Conservation (phyloP, 2,888 invertebrate species). For the Standfussiana lucernea region DNA sequence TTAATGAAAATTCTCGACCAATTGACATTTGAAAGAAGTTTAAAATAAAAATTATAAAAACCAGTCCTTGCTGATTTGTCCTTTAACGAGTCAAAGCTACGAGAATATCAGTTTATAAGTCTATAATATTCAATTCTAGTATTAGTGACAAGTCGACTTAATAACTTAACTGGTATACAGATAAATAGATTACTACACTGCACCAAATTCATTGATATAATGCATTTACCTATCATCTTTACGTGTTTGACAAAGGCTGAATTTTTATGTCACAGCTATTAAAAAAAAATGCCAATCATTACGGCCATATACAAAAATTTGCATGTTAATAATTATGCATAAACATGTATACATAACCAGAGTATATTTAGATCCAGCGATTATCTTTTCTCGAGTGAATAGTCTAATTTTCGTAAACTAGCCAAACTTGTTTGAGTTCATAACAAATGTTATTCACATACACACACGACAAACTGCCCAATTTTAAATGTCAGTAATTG, state of each 20-base stretch:
- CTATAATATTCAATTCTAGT: neutral
- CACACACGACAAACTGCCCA: constrained; percentile 27
- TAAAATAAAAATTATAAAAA: neutral
- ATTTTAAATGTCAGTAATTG: constrained; percentile 50
- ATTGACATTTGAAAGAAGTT: neutral
- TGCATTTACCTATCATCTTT: neutral
- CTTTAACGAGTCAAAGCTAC: neutral
- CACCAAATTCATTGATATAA: neutral
- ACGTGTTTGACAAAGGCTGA: neutral
- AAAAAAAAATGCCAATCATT: neutral
- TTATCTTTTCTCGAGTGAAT: constrained; percentile 52
- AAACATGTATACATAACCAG: constrained; percentile 38
- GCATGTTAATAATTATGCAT: neutral
- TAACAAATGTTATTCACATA: constrained; percentile 48
- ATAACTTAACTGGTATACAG: too few relatives aligned
- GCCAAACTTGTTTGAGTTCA: constrained; percentile 55
- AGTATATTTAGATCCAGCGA: constrained; percentile 27
- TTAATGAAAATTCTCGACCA: neutral
- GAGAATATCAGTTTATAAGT: neutral
- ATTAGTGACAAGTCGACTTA: too few relatives aligned
- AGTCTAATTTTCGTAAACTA: constrained; percentile 53
- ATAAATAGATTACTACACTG: too few relatives aligned
- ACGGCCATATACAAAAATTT: constrained; percentile 11
- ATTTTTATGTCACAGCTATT: neutral
- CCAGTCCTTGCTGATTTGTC: neutral